These are phyloP conservation scores for Anas bernieri DNA, from an alignment of 2,797 vertebrate species.

Conservation along the genomic window DNA sequence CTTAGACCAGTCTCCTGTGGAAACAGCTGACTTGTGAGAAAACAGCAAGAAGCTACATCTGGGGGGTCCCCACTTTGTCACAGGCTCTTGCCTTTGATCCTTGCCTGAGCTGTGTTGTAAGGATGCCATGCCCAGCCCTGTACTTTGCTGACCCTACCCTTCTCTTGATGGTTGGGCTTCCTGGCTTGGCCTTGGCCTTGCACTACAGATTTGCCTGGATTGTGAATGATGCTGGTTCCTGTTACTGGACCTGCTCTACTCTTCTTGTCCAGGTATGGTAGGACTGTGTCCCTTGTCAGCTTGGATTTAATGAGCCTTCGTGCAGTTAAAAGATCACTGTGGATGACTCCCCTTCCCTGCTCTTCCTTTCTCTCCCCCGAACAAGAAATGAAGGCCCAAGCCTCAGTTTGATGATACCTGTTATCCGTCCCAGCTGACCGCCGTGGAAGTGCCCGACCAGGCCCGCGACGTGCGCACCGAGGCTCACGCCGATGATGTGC, in stretches of 20 bases:
- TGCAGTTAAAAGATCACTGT: neutral
- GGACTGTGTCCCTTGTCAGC: neutral
- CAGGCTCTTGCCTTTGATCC: neutral
- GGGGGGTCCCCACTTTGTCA: fast-evolving
- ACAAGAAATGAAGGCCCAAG: neutral
- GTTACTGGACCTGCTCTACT: neutral
- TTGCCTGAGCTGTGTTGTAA: neutral
- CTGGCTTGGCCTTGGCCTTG: neutral
- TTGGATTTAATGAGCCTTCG: neutral
- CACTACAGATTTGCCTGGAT: neutral
- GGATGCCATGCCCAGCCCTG: neutral
- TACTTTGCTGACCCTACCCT: neutral
- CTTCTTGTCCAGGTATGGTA: neutral
- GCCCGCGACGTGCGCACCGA: conserved; percentile 92
- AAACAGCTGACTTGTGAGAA: neutral
- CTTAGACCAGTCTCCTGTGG: neutral
- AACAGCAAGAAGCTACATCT: neutral
- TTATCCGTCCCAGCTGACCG: conserved; percentile 91
- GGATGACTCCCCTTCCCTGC: neutral
- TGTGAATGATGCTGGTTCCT: neutral
- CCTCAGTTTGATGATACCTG: conserved; percentile 80
- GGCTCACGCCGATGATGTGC: conserved; percentile 94
- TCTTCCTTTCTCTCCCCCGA: neutral
- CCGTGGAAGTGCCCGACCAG: conserved; percentile 89
- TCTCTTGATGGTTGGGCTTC: neutral